Base-by-base conservation (phyloP, 2,888 invertebrate species). In the Pollenia labialis region DNA sequence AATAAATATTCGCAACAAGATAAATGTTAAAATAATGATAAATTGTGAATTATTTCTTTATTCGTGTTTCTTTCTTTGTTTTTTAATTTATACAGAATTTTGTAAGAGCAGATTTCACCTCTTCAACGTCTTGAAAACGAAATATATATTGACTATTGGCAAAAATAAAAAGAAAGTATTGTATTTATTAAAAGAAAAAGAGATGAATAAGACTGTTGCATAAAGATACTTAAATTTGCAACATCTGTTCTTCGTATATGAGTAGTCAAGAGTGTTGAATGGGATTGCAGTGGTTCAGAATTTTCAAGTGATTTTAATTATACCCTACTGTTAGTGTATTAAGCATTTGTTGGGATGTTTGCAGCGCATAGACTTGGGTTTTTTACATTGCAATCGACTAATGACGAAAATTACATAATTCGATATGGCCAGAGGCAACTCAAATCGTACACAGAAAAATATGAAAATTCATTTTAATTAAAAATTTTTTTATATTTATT, bases 21-120 rank as follows among this genome's bases (percentile, higher is more conserved):
- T 62, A 52, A 71, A 80, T 71, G 62, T 46, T 71, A 62, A 80
- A 71, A 62, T 62, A 80, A 81, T 81, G 80, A 81, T 81, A 72
- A 72, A 81, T 81, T 56, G 80, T 44, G 11, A 60, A 54, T 23
- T 54, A 64, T 81, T 58, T 44, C 11, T 40, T 7, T 54, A 0
- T 14, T 68, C 32, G 32, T 6, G 6, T 56, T 12, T 12, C 7
- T 12, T 14, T 50, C 48, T 42, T 16, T 23, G 23, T 60, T 10
- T 48, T 10, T n/a, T 40, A 52, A 66, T 54, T 77, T 56, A 56
- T n/a, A 18, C 16, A 44, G 18, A 2, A 71, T 16, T 56, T 71
- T 10, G 44, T 56, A 56, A 9, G 23, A 69, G 40, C 2, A 40
- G 12, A 46, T 72, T 72, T 60, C 18, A 48, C 8, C 23, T 69